phyloP scores from a whole-genome alignment of 1,140 invertebrate species.

The honey bee (Apis mellifera) region DNA sequence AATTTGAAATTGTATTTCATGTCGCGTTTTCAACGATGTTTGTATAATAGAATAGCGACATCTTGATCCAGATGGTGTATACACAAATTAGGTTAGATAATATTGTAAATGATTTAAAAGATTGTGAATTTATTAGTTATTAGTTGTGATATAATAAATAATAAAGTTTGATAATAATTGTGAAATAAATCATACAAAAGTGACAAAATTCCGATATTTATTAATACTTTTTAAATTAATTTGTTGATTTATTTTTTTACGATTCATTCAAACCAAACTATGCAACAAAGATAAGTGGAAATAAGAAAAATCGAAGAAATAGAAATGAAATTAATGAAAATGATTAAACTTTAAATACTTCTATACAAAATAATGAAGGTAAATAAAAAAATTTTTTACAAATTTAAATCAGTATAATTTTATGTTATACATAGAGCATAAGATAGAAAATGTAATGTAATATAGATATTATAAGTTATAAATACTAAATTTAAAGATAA shows the following conservation, averaged over 20 bases:
- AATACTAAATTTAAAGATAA: background rate
- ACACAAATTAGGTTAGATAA: background rate
- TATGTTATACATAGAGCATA: background rate
- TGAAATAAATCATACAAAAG: background rate
- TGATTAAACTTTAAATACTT: background rate
- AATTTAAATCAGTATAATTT: background rate
- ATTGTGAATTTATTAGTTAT: background rate
- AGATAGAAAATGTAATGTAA: background rate
- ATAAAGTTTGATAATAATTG: background rate
- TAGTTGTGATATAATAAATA: background rate
- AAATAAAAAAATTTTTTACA: background rate
- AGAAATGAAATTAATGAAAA: background rate
- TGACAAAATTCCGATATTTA: background rate
- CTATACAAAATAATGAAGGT: background rate
- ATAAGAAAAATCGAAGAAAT: background rate
- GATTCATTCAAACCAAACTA: background rate
- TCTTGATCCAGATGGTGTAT: background rate
- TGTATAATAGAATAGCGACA: background rate
- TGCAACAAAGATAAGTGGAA: background rate
- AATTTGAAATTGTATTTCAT: background rate
- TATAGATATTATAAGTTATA: background rate
- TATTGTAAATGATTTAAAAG: too few species aligned
- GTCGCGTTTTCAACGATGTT: background rate
- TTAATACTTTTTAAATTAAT: conserved; percentile 19
- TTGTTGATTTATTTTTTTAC: background rate